Base-by-base conservation (phyloP, 2,797 vertebrate genomes). In the Borostomias antarcticus region DNA sequence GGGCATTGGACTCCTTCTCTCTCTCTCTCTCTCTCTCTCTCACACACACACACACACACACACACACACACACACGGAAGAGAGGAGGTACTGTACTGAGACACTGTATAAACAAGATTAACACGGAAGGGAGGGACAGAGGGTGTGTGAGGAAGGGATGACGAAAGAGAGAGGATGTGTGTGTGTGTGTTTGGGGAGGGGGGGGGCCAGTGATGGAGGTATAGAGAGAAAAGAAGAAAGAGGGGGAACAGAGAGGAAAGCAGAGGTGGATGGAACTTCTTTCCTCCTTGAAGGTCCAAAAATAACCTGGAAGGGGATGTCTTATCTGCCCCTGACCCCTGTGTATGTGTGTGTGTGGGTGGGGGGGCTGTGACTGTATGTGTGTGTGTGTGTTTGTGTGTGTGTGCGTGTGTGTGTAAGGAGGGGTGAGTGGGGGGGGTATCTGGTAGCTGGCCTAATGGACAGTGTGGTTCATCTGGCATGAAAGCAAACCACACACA, bases 61-160 rank as follows among this genome's bases (percentile, higher is more conserved):
- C 70, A 72, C 17, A 5, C 33, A 35, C 33, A 32, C 37, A 28
- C 19, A 26, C 59, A 58, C 29, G 25, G 48, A 32, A 53, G 52
- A 37, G 9, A 53, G 5, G 64, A n/a, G 60, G 43, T 62, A 61
- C 68, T 69, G 66, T 64, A 66, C 72, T 78, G 76, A 83, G 78
- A 86, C 45, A 57, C 72, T 75, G 64, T 71, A 73, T 58, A 76
- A 86, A 83, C 77, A 69, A 76, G 84, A 83, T 85, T 80, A 86
- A 53, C 70, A 21, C 64, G 1, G 65, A 11, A 28, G 57, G 45
- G 37, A n/a, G n/a, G n/a, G n/a, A n/a, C n/a, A 53, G 63, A 48
- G 32, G 53, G 19, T 59, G 23, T 4, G 47, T n/a, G 11, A 8
- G n/a, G 32, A n/a, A 5, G 23, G 15, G 10, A 28, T 4, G 35